Base-by-base conservation (phyloP, 1,140 invertebrate species). In the Colletes latitarsis region DNA sequence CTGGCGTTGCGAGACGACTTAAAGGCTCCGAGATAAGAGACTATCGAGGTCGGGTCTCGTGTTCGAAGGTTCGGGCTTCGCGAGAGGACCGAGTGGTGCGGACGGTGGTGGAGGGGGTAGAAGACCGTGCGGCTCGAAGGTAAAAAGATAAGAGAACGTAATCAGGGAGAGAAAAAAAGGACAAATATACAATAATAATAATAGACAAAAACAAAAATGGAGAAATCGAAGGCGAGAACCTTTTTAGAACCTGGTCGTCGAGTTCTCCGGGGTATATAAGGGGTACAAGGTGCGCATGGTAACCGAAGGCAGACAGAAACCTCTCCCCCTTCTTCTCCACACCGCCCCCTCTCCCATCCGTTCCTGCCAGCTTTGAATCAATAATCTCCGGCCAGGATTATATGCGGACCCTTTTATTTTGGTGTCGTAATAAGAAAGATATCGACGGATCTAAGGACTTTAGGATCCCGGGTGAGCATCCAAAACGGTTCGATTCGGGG, bases 301-400 rank as follows among this genome's bases (percentile, higher is more conserved):
- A 84, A 81, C 82, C 64, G 53, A 76, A 84, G 74, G 68, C 79
- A 83, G 84, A 68, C 68, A 67, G 71, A 74, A 70, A 82, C 49
- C 75, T 55, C 30, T 49, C 57, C 6, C 60, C 41, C 77, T 57
- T 78, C 17, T 15, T 17, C 55, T 58, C 57, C 12, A 0, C 19
- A 55, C 30, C 63, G n/a, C 63, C 49, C 46, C 63, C 19, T 52
- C 67, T 53, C 62, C 66, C 63, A 53, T 30, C 63, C 49, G 39
- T 66, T 76, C 70, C 81, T 73, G 73, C 77, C 81, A 63, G 82
- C 82, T 87, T 87, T 82, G 86, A 88, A 88, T 88, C 86, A 88
- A 88, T 88, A 88, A 88, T 85, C 86, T 88, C 85, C 76, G 73
- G 73, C 68, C 80, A 87, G 84, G 86, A 88, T 88, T 88, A 85